Evolutionary conservation across 2,113 vertebrate species (phyloP).

Genomic region (Gymnocephalus cernua): DNA sequence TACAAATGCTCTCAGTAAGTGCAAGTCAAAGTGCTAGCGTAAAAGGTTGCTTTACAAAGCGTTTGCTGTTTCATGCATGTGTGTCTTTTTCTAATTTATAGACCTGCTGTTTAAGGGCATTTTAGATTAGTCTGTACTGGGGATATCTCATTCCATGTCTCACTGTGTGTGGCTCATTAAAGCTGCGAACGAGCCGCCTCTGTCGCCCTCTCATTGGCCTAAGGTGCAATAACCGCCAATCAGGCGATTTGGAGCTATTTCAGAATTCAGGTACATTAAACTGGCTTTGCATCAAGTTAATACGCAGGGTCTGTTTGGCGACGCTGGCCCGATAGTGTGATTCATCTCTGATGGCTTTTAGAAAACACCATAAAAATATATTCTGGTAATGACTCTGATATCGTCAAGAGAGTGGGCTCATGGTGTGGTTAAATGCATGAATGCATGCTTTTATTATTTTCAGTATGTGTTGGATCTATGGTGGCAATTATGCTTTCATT

Average conservation of each 20-base stretch:
- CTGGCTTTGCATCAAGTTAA: conserved; percentile 74
- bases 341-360: conserved; percentile 78
- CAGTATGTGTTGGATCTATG: conserved; percentile 79
- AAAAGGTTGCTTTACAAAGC: conserved; percentile 74
- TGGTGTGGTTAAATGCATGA: conserved; percentile 84
- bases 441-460: conserved; percentile 81
- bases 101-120: conserved; percentile 83
- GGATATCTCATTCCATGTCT: conserved; percentile 87
- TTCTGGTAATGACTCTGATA: conserved; percentile 78
- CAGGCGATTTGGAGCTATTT: conserved; percentile 78
- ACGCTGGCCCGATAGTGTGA: conserved; percentile 68
- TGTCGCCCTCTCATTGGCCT: conserved; percentile 88
- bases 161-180: conserved; percentile 91
- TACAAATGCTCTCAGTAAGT: conserved; percentile 46
- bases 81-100: conserved; percentile 86
- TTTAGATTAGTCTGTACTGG: conserved; percentile 87
- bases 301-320: conserved; percentile 66
- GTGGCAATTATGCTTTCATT: conserved; percentile 82
- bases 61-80: conserved; percentile 69
- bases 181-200: conserved; percentile 89
- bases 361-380: conserved; percentile 82
- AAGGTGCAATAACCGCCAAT: conserved; percentile 84
- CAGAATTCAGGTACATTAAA: conserved; percentile 81
- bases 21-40: conserved; percentile 68
- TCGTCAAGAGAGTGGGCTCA: conserved; percentile 73